Base-by-base conservation (phyloP, 2,797 vertebrate species). In the Melanotaenia maccullochi region DNA sequence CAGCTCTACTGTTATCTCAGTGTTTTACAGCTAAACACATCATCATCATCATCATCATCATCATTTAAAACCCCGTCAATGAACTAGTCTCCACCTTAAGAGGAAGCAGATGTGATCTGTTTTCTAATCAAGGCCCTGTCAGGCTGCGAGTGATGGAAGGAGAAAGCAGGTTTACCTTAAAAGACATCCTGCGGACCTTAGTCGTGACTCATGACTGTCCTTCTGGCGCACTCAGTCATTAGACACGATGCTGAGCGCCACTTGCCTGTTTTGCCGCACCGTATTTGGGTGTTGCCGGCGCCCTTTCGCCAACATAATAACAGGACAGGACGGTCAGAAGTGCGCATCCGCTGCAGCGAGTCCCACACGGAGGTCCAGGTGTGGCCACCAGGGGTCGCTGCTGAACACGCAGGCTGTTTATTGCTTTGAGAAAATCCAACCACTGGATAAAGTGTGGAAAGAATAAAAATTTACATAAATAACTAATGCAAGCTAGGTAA, bases 111-210 rank as follows among this genome's bases (percentile, higher is more conserved):
- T 52, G 58, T 51, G 25, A 63, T 73, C 25, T 52, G 47, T 64
- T 42, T 55, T 30, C 32, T 54, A 61, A 7, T 3, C 4, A 58
- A 25, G 82, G 83, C 80, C 82, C 30, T 65, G 12, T 22, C 14
- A 0, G 61, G 11, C 66, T 49, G 58, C 52, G 49, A 58, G 52
- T 49, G 81, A 71, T 2, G 78, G 54, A 71, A n/a, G 67, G 24
- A 51, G 9, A 74, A 55, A 32, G 54, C 63, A 25, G 47, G 64
- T 85, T 96, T 95, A 98, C 97, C 97, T 97, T 99, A 91, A 97
- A 97, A 86, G 96, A 97, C 97, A 97, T 97, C 78, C 60, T 92
- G 94, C 89, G 89, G 92, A 86, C 89, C 84, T 92, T 94, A 94
- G 55, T 78, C 85, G 90, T 86, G 85, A 92, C 75, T 94, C 94